phyloP scores from a whole-genome alignment of 2,113 vertebrate genomes.

The Acanthisitta chloris region DNA sequence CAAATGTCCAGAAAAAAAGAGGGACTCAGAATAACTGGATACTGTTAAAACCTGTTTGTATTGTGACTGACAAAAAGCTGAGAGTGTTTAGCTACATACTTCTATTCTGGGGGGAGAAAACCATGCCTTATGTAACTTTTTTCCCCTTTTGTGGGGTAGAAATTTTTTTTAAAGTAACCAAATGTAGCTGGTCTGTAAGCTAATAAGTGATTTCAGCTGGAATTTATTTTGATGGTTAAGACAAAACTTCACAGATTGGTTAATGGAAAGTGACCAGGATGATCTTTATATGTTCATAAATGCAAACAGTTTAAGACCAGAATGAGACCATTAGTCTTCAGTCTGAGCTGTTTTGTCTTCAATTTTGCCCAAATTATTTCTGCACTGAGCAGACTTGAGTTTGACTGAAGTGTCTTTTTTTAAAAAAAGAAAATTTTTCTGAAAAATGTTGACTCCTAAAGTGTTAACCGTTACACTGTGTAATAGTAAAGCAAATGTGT shows the following conservation, averaged over 20 bases:
- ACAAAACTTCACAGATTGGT: background rate
- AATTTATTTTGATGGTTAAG: background rate
- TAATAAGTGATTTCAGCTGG: background rate
- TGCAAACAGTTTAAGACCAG: conserved; percentile 9
- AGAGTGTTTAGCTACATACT: background rate
- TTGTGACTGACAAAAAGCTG: background rate
- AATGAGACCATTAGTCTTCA: background rate
- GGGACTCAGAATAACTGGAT: background rate
- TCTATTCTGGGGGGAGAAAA: background rate
- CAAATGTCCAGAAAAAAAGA: background rate
- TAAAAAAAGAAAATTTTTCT: background rate
- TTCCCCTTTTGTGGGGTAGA: background rate
- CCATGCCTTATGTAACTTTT: background rate
- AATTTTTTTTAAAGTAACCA: background rate
- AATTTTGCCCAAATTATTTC: background rate
- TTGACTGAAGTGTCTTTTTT: background rate
- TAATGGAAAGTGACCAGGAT: background rate
- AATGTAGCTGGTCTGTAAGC: background rate
- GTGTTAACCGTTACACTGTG: background rate
- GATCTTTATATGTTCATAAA: background rate
- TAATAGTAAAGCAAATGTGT: conserved; percentile 13
- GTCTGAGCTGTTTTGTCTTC: background rate
- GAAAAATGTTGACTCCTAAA: background rate
- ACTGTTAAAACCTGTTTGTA: background rate
- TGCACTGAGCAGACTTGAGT: background rate